Evolutionary conservation across 2,888 invertebrate genomes (phyloP), one percentile per base, ranked within the genome.

Genomic region (Tenthredo notha): DNA sequence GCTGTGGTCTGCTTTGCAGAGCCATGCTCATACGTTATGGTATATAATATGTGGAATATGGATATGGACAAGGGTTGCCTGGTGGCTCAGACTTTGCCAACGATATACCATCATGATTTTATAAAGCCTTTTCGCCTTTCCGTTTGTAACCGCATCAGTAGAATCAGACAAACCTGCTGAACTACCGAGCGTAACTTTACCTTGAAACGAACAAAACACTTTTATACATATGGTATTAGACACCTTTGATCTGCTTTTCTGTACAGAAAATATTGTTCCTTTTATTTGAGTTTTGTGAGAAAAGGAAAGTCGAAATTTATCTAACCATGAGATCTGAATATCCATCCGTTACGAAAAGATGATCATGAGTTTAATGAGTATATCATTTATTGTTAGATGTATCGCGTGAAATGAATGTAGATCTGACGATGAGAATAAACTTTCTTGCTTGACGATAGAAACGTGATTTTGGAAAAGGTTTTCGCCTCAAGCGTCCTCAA

Each of bases 11-110:
- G 47, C 83, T 83, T 50, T 83, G 83, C 83, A 83, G 29, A 15
- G 61, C 61, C 37, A 21, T 25, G 29, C 58, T 37, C 40, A 29
- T 29, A 61, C n/a, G 50, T 61, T 40, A 25, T 12, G 80, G 67
- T 33, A 65, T 12, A 50, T 82, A 25, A 83, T 83, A 47, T n/a
- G 25, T 29, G 40, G n/a, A 47, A 67, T 83, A 83, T 50, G 67
- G 83, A 83, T 83, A 70, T 83, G 83, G 67, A 83, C 50, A 47
- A 83, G 83, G 83, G 83, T 70, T 83, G 43, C 29, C 47, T 70
- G 83, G 43, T n/a, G 47, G 83, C 47, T 83, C 67, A 70, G 25
- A 65, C 67, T 67, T 67, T 47, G 18, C 67, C 33, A n/a, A 70
- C 40, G 43, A 80, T 61, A 80, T 47, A 67, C 29, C 37, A 50